Evolutionary conservation across 2,113 vertebrate genomes (phyloP).

Genomic region (Oostethus manadensis): DNA sequence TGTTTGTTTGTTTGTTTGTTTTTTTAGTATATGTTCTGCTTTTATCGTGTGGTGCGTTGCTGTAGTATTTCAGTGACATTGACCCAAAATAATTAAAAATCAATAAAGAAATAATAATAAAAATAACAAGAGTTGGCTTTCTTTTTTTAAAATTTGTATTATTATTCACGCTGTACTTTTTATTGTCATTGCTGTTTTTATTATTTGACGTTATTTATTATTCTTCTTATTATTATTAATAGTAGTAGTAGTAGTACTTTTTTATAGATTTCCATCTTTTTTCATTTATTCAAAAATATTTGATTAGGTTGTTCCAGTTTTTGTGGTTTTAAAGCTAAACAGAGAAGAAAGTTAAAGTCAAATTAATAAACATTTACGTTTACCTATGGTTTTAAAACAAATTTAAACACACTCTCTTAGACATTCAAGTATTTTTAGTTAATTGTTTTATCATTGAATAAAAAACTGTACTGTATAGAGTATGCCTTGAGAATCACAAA

Average conservation of each 20-base stretch:
- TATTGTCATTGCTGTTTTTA: too few species aligned
- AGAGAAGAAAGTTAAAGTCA: background rate
- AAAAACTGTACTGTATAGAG: constrained; percentile 34
- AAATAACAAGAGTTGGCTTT: too few species aligned
- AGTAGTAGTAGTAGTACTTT: too few species aligned
- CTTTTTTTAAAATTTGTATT: too few species aligned
- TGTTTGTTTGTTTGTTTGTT: constrained; percentile 35
- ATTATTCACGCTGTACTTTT: too few species aligned
- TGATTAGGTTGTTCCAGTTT: background rate
- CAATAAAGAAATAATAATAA: too few species aligned
- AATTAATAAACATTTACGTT: background rate
- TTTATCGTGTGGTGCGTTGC: constrained; percentile 21
- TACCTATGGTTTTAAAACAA: background rate
- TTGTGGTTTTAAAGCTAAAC: background rate
- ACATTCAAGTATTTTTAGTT: background rate
- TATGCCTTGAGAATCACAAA: constrained; percentile 47
- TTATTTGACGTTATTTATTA: too few species aligned
- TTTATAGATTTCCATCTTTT: background rate
- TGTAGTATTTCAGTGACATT: constrained; percentile 12
- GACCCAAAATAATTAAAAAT: background rate
- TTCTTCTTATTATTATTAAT: too few species aligned
- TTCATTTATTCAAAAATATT: background rate
- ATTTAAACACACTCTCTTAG: background rate
- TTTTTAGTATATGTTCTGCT: constrained; percentile 32
- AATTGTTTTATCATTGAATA: constrained; percentile 26